Conservation (phyloP, 2,113 vertebrate genomes). For the Hypomesus transpacificus region DNA sequence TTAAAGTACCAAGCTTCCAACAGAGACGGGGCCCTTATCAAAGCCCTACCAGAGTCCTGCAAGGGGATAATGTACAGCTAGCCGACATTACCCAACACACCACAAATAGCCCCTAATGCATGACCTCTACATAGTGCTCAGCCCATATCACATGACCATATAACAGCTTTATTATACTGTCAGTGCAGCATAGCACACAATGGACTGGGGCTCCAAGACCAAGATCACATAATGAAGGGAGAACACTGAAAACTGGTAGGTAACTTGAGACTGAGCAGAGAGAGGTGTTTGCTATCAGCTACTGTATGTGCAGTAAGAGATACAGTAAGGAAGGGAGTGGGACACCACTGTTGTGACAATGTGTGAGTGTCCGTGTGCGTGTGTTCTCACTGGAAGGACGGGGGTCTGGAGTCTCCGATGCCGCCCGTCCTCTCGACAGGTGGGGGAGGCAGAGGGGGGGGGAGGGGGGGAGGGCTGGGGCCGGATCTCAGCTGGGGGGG, state of each 20-base stretch:
- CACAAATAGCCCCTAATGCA: not conserved
- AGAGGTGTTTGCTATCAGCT: no score
- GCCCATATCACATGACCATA: no score
- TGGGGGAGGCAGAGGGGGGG: conserved; percentile 80
- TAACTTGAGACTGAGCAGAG: no score
- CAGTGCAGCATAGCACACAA: not conserved
- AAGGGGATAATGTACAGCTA: conserved; percentile 1
- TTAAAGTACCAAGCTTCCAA: no score
- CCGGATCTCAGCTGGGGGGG: conserved; percentile 65
- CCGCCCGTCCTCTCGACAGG: conserved; percentile 85
- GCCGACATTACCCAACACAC: conserved; percentile 2
- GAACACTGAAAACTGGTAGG: no score
- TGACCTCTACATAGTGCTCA: no score
- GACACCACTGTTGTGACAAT: not conserved
- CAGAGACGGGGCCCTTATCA: no score
- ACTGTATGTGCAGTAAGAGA: not conserved
- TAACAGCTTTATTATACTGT: no score
- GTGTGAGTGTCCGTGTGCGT: conserved; percentile 16
- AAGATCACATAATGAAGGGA: no score
- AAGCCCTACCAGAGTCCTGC: not conserved
- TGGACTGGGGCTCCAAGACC: not conserved
- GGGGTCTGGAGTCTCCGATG: conserved; percentile 88
- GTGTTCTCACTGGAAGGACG: conserved; percentile 84
- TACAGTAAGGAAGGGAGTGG: not conserved
- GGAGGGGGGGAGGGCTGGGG: conserved; percentile 78